Evolutionary conservation across 2,888 invertebrate genomes (phyloP).

Genomic region (Willowsia nigromaculata): DNA sequence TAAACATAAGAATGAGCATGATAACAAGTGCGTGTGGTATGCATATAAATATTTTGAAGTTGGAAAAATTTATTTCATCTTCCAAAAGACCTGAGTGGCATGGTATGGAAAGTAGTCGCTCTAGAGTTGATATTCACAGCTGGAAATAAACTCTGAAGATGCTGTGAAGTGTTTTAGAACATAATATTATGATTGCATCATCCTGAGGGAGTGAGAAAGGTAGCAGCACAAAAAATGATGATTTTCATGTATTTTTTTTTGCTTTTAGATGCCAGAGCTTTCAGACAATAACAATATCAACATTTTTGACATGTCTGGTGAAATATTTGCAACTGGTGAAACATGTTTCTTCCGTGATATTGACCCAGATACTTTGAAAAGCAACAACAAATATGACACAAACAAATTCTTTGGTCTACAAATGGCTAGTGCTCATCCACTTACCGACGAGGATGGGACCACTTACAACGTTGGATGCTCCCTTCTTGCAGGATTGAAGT

Average conservation of each 20-base stretch:
- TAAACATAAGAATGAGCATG: too few relatives aligned
- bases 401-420: constrained; percentile 80
- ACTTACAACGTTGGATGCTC: constrained; percentile 81
- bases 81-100: too few relatives aligned
- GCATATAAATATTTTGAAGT: background rate
- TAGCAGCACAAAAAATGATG: background rate
- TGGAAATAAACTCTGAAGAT: too few relatives aligned
- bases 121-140: too few relatives aligned
- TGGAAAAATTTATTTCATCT: too few relatives aligned
- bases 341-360: constrained; percentile 81
- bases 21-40: too few relatives aligned
- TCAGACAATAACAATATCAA: constrained; percentile 82
- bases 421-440: constrained; percentile 81
- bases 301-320: constrained; percentile 80
- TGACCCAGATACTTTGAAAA: constrained; percentile 81
- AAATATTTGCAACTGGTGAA: constrained; percentile 82
- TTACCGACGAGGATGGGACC: constrained; percentile 80
- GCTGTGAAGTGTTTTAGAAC: too few relatives aligned
- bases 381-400: constrained; percentile 80
- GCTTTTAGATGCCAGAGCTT: constrained; percentile 78
- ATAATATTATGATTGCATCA: too few relatives aligned
- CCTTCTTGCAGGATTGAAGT: constrained; percentile 80
- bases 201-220: background rate
- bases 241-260: background rate
- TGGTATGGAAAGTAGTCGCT: too few relatives aligned